Evolutionary conservation across 2,888 invertebrate species (phyloP).

Genomic region (Pheosia gnoma): DNA sequence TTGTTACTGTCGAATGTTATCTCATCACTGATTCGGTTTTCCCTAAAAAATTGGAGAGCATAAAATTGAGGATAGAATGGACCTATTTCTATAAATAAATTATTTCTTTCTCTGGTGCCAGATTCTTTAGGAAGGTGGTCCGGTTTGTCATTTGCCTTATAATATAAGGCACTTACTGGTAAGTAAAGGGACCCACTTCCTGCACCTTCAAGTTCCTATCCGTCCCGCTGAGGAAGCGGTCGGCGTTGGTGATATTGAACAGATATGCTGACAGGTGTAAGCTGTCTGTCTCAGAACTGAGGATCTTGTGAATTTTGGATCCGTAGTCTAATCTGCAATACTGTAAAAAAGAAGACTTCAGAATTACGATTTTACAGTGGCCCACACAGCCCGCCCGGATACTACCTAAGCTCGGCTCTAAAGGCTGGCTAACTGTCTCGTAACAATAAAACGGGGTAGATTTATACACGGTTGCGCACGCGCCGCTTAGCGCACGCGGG

Average conservation of each 20-base stretch:
- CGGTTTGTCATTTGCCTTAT: too few species aligned
- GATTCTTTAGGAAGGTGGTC: too few species aligned
- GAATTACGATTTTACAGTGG: too few species aligned
- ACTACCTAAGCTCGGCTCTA: too few species aligned
- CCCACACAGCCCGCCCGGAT: too few species aligned
- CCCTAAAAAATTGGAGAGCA: slow-evolving; percentile 76
- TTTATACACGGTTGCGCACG: too few species aligned
- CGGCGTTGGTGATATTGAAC: slow-evolving; percentile 92
- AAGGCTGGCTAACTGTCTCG: too few species aligned
- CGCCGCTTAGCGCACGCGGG: too few species aligned
- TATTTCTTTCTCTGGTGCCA: too few species aligned
- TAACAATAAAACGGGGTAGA: too few species aligned
- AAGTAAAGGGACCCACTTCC: slow-evolving; percentile 92
- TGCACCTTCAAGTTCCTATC: slow-evolving; percentile 87
- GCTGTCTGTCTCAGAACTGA: slow-evolving; percentile 86
- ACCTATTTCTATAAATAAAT: background rate
- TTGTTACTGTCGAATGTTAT: slow-evolving; percentile 84
- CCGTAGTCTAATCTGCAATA: slow-evolving; percentile 76
- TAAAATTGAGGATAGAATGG: slow-evolving; percentile 29
- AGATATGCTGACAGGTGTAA: slow-evolving; percentile 87
- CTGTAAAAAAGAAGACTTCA: slow-evolving; percentile 23
- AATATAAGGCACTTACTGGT: slow-evolving; percentile 86
- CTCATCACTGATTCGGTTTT: slow-evolving; percentile 86
- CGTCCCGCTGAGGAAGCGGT: slow-evolving; percentile 86
- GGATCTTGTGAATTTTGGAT: slow-evolving; percentile 84